Base-by-base conservation (phyloP, 2,797 vertebrate species). In the Acanthurus lineatus region DNA sequence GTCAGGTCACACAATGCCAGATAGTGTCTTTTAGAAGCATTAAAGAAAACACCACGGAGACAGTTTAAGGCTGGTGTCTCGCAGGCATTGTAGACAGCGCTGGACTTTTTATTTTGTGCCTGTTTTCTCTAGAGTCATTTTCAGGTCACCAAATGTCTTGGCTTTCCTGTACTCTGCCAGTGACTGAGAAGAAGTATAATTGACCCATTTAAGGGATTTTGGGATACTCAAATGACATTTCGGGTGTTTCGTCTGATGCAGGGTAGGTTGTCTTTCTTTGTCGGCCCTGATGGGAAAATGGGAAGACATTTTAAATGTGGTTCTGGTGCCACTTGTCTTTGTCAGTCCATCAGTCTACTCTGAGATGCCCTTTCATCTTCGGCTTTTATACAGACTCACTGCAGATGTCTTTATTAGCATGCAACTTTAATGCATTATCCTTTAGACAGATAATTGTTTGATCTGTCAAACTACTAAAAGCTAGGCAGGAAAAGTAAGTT, bases 201-300 rank as follows among this genome's bases (percentile, higher is more conserved):
- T 90, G 93, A 91, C 88, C 92, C 89, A 88, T 88, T 90, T 90
- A 77, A 86, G 32, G 32, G 32, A 35, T 35, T 81, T 74, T 71
- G 38, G 87, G 79, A 89, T 82, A 68, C 82, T 86, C 47, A 5
- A 70, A 70, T 82, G 77, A 89, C 83, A 61, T 90, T 86, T 81
- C 49, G 77, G 54, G 79, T 76, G 71, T 83, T 89, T 83, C 65
- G 72, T 83, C 79, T 88, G 76, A 79, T 56, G 48, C 68, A 72
- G 64, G 73, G 80, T 54, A 52, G 81, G 70, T 83, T 69, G 77
- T 79, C 78, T 71, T 32, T 69, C 80, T 81, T 79, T 83, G 76
- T 83, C 12, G 48, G 63, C 51, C 44, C 68, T 85, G 78, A 79
- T 2, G 22, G 80, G 77, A 67, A 58, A 45, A 79, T 2, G 22